Conservation (phyloP, 1,140 invertebrate genomes). For the Halyomorpha halys region DNA sequence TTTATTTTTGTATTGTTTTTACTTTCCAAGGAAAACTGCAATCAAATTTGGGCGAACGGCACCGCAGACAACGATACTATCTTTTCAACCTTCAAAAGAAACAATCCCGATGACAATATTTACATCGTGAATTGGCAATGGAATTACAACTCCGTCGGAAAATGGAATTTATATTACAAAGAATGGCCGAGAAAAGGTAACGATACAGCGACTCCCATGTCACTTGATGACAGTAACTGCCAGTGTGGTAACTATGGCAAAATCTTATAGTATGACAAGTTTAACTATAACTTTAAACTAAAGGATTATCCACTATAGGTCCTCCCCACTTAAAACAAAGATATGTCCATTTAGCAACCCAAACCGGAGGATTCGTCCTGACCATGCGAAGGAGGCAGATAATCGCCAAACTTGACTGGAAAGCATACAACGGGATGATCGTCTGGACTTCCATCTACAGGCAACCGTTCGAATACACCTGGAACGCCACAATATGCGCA, state of each 20-base stretch:
- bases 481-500: conserved; percentile 7
- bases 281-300: too few relatives aligned
- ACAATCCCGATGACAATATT: background rate
- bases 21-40: background rate
- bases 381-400: background rate
- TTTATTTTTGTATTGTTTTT: too few relatives aligned
- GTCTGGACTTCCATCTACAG: conserved; percentile 5
- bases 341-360: too few relatives aligned
- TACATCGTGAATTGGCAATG: conserved; percentile 17
- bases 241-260: too few relatives aligned
- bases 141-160: background rate
- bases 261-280: too few relatives aligned
- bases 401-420: conserved; percentile 9
- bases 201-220: background rate
- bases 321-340: too few relatives aligned
- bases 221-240: background rate
- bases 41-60: background rate
- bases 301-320: too few relatives aligned
- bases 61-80: background rate
- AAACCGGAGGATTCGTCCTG: conserved; percentile 13
- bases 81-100: conserved; percentile 4
- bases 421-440: conserved; percentile 6
- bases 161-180: conserved; percentile 17
- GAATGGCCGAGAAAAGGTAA: conserved; percentile 19
- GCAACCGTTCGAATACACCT: background rate